Conservation (phyloP, 2,113 vertebrate genomes). For the Sebastes fasciatus region DNA sequence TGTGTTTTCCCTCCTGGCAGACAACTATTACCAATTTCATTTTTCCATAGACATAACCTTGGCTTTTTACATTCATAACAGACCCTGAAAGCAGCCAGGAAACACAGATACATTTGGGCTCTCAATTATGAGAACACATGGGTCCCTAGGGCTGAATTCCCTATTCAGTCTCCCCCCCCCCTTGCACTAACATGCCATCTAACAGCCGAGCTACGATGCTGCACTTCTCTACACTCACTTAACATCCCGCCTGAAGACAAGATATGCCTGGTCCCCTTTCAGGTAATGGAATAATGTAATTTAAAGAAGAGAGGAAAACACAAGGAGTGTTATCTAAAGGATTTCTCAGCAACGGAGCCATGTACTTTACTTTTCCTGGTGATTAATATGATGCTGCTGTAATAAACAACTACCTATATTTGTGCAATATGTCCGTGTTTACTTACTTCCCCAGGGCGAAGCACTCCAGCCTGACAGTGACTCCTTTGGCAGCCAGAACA, state of each 20-base stretch:
- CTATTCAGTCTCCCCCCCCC: constrained; percentile 37
- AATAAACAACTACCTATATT: constrained; percentile 53
- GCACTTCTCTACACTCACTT: constrained; percentile 75
- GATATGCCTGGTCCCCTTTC: constrained; percentile 64
- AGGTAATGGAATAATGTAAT: constrained; percentile 77
- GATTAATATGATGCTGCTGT: constrained; percentile 50
- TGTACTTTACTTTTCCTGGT: constrained; percentile 22
- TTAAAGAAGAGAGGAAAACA: constrained; percentile 57
- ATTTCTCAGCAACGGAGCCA: constrained; percentile 43
- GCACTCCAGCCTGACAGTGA: constrained; percentile 95
- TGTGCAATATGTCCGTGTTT: constrained; percentile 54
- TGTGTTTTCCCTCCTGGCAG: constrained; percentile 63
- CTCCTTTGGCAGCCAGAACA: constrained; percentile 91
- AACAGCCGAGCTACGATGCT: constrained; percentile 61
- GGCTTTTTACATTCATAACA: constrained; percentile 71
- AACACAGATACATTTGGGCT: constrained; percentile 77
- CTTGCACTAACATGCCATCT: constrained; percentile 74
- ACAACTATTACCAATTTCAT: constrained; percentile 65
- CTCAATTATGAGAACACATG: constrained; percentile 79
- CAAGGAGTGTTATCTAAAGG: constrained; percentile 47
- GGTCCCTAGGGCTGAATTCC: constrained; percentile 73
- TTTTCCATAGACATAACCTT: constrained; percentile 72
- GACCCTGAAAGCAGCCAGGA: constrained; percentile 74
- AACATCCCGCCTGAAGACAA: constrained; percentile 76
- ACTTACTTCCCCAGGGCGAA: constrained; percentile 99